phyloP scores from a whole-genome alignment of 2,888 invertebrate species.

The Pandemis cinnamomeana region DNA sequence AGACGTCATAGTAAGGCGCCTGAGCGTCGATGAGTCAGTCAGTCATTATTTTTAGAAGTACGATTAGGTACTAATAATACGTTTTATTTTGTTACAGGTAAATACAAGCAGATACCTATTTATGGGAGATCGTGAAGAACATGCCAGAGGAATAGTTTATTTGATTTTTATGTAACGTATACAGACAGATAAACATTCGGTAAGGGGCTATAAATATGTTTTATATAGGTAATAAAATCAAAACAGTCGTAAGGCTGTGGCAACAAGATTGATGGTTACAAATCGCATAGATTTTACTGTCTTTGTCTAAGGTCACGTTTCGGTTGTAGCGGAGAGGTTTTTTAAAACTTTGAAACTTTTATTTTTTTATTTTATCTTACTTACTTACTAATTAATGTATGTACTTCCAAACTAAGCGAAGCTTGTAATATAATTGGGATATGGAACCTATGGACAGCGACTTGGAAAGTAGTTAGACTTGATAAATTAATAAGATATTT shows the following conservation, averaged over 20 bases:
- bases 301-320: slow-evolving; percentile 29
- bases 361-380: no score
- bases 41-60: not conserved
- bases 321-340: not conserved
- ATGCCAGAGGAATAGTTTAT: not conserved
- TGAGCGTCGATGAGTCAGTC: no score
- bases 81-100: slow-evolving; percentile 36
- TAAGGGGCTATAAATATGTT: slow-evolving; percentile 34
- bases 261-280: slow-evolving; percentile 41
- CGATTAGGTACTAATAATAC: not conserved
- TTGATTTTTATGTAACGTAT: slow-evolving; percentile 22
- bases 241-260: slow-evolving; percentile 39
- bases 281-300: slow-evolving; percentile 39
- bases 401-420: no score
- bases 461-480: no score
- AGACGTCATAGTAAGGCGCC: no score
- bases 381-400: no score
- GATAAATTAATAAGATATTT: no score
- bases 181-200: slow-evolving; percentile 15
- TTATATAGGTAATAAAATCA: slow-evolving; percentile 41
- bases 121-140: slow-evolving; percentile 11
- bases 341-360: no score
- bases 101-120: not conserved
- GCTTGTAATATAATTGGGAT: no score
- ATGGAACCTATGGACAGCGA: no score